Evolutionary conservation across 2,113 vertebrate genomes (phyloP).

Genomic region (Choloepus hoffmanni): DNA sequence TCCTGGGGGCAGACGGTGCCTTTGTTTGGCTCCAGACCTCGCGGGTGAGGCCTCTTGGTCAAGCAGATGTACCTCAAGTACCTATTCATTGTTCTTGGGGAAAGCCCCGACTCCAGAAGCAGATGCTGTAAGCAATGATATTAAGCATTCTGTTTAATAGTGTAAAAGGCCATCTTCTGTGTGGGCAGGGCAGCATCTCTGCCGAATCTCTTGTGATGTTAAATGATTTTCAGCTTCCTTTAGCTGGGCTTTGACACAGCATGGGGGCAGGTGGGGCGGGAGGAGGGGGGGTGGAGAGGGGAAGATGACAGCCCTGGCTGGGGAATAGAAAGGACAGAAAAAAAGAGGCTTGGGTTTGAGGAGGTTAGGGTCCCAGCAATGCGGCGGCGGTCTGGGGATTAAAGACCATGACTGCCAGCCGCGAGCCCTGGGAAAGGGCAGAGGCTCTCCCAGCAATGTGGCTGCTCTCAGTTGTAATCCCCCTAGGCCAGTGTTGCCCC

Average conservation of each 20-base stretch:
- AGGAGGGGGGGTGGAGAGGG: neutral
- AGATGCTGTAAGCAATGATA: neutral
- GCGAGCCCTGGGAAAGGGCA: slow-evolving; percentile 75
- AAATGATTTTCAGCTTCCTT: slow-evolving; percentile 77
- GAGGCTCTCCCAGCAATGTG: neutral
- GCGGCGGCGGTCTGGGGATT: slow-evolving; percentile 51
- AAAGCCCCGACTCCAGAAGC: slow-evolving; percentile 57
- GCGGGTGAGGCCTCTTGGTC: slow-evolving; percentile 61
- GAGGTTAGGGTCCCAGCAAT: slow-evolving; percentile 52
- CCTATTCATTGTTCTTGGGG: slow-evolving; percentile 76
- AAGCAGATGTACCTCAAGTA: slow-evolving; percentile 80
- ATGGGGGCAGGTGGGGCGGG: slow-evolving; percentile 56
- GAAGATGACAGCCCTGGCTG: slow-evolving; percentile 44
- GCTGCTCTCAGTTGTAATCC: neutral
- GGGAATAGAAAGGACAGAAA: slow-evolving; percentile 68
- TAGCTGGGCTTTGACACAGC: slow-evolving; percentile 35
- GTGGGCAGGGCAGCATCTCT: neutral
- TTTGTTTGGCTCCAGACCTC: slow-evolving; percentile 51
- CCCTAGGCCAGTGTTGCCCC: neutral
- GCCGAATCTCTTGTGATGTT: slow-evolving; percentile 74
- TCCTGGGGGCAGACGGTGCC: slow-evolving; percentile 50
- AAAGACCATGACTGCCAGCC: slow-evolving; percentile 58
- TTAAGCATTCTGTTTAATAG: slow-evolving; percentile 74
- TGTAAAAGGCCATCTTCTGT: slow-evolving; percentile 50
- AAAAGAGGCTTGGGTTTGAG: slow-evolving; percentile 67